Base-by-base conservation (phyloP, 1,140 invertebrate species). In the Drosophila seguyi region DNA sequence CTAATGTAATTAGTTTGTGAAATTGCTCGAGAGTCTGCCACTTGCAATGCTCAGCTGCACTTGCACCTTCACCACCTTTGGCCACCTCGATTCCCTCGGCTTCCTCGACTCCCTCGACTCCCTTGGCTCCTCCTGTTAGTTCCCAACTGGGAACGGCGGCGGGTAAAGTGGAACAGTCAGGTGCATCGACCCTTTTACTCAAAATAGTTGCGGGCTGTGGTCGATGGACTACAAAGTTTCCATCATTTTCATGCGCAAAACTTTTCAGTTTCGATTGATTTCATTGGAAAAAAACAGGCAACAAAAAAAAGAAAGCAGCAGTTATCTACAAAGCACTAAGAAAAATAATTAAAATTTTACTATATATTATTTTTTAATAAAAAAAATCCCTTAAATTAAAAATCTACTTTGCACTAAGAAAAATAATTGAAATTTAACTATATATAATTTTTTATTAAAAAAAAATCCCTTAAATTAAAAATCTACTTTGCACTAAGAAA, bases 1-100 rank as follows among this genome's bases (percentile, higher is more conserved):
- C 57, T 79, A 75, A 83, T 83, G 56, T 71, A 81, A 83, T 83
- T 83, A 83, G 50, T 66, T 78, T 77, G 59, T 47, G 31, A 79
- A 75, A 68, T 67, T 62, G 62, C 78, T 79, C 57, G 57, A 61
- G 57, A 61, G 50, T 45, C 27, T 65, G 56, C 20, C 61, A 65
- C 27, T 20, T 65, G 56, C 36, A 60, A 42, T 18, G 18, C 55
- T 60, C 25, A 16, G 44, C 44, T 61, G 55, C 55, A 41, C 22
- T 18, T 25, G 34, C 47, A 38, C 34, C 58, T 27, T n/a, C 6
- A 8, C 11, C 20, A 14, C 31, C 14, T 42, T 42, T 11, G 14
- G 27, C 27, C 18, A 11, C 25, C 8, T 10, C 1, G 8, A 6
- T 4, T 18, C 4, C 41, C 18, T 14, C 16, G 14, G 27, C 27